Conservation (phyloP, 2,888 invertebrate species). For the Nudaria mundana region DNA sequence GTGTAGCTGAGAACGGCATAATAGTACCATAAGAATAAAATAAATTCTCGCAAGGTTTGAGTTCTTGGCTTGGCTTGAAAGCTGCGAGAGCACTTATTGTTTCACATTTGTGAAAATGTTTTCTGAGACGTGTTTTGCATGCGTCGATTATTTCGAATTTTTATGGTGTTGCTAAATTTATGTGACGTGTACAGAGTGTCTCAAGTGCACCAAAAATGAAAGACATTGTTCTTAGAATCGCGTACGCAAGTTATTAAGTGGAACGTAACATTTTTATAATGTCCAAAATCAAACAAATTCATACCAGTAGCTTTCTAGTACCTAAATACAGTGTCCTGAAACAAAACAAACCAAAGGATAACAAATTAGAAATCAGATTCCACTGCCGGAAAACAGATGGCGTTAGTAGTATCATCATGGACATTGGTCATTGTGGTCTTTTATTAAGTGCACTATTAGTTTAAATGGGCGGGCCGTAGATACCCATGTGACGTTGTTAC, state of each 20-base stretch:
- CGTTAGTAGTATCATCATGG: constrained; percentile 19
- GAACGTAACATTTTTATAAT: too few species aligned
- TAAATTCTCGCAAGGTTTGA: constrained; percentile 74
- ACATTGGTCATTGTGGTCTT: constrained; percentile 26
- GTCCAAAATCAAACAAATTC: too few species aligned
- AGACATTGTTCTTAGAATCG: too few species aligned
- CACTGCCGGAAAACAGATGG: constrained; percentile 24
- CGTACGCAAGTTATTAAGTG: too few species aligned
- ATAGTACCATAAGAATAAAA: constrained; percentile 78
- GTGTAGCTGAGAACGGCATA: constrained; percentile 78
- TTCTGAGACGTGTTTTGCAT: constrained; percentile 56
- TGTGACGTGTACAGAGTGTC: constrained; percentile 9
- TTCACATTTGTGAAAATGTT: constrained; percentile 63
- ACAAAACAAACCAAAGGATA: constrained; percentile 1
- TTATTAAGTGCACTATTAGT: constrained; percentile 25
- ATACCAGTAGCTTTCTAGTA: too few species aligned
- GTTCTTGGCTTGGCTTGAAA: constrained; percentile 68
- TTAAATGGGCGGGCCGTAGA: constrained; percentile 26
- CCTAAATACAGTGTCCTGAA: neutral
- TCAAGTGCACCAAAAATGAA: neutral
- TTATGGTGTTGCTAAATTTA: constrained; percentile 9
- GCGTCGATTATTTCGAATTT: constrained; percentile 41
- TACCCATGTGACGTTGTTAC: constrained; percentile 29
- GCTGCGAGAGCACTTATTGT: constrained; percentile 70
- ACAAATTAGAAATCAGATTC: constrained; percentile 18